Base-by-base conservation (phyloP, 2,888 invertebrate genomes). In the Brenthis hecate region DNA sequence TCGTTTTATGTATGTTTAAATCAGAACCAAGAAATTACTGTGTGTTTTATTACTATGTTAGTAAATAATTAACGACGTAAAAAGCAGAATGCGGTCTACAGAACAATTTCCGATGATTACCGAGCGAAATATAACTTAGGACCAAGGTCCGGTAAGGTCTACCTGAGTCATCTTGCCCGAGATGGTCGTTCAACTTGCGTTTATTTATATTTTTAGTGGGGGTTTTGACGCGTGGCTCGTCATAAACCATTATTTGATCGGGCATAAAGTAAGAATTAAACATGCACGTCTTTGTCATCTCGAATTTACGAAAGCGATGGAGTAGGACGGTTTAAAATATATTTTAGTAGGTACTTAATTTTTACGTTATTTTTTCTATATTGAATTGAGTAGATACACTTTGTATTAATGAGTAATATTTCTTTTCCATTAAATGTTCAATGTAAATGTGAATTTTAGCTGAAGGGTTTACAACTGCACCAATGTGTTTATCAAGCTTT, bases 131-230 rank as follows among this genome's bases (percentile, higher is more conserved):
- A 73, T 74, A 75, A 74, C 73, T 72, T 53, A 78, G 78, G 77
- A 79, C 78, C 76, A 75, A 81, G 81, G 75, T 66, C 78, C 79
- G 79, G 85, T 85, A 89, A 89, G 90, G 90, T 90, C 64, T 63
- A 64, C 56, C 84, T 90, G 89, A 91, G 83, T 90, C 89, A 90
- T 85, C 84, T 60, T 85, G 76, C 76, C 11, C 36, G 76, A 76
- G 76, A 23, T 88, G 90, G 90, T 87, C 91, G 85, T 91, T 91
- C 91, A 91, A 90, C 91, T 88, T 86, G 85, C 86, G 88, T 85
- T 85, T 89, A 85, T 88, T 87, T 86, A 83, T 87, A 86, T 85
- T 85, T 88, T 86, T 85, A 82, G 83, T 81, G 81, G 77, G 74
- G 79, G 67, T 62, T 73, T 72, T 84, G 85, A 85, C 85, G 85